phyloP scores from a whole-genome alignment of 37 sponge, comb jelly and placozoan species.

The Spongia lamella region DNA sequence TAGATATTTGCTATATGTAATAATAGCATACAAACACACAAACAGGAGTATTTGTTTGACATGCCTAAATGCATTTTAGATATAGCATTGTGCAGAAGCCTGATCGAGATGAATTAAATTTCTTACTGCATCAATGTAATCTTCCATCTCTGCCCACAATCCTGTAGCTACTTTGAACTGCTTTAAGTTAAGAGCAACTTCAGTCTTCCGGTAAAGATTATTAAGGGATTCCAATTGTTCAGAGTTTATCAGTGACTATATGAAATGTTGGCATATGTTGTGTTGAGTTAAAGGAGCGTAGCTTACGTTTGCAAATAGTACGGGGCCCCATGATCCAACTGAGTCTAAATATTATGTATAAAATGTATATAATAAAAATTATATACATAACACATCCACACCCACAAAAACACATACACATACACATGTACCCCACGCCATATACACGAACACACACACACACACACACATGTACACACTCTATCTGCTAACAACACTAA shows the following conservation, averaged over 20 bases:
- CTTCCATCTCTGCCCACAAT: constrained; percentile 49
- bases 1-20: too few species aligned
- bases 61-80: too few species aligned
- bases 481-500: too few species aligned
- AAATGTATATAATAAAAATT: background rate
- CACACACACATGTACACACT: background rate
- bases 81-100: too few species aligned
- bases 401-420: background rate
- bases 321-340: constrained; percentile 54
- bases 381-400: background rate
- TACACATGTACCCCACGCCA: background rate
- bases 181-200: constrained; percentile 33
- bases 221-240: constrained; percentile 18
- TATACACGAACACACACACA: background rate
- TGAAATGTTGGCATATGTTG: background rate
- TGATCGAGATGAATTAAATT: too few species aligned
- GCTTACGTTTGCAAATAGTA: constrained; percentile 42
- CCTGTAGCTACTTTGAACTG: constrained; percentile 40
- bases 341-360: constrained; percentile 40
- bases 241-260: constrained; percentile 63
- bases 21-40: too few species aligned
- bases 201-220: background rate
- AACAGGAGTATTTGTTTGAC: too few species aligned
- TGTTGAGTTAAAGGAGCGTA: too few species aligned
- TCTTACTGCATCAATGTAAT: constrained; percentile 39